Evolutionary conservation across 1,140 invertebrate species (phyloP), one percentile per base, ranked within the genome.

Genomic region (Drosophila rhopaloa): DNA sequence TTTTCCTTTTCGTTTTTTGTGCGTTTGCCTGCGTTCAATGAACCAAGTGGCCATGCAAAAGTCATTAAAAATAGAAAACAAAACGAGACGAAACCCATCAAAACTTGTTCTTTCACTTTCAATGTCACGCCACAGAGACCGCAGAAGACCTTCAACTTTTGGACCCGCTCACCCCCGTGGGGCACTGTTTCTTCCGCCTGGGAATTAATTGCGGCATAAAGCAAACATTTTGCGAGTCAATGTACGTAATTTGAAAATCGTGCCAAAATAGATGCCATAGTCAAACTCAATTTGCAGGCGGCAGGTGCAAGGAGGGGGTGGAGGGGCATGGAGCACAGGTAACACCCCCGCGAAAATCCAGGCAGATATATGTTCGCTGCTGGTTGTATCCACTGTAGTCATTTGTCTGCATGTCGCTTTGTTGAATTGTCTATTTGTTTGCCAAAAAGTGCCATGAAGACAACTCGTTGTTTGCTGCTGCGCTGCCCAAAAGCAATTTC

Each of bases 41-140:
- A 89, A 84, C 83, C 62, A 74, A 62, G 56, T 65, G 59, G 71
- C 65, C 65, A 76, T 85, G 83, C 72, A 70, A 76, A 74, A 88
- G 83, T 84, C 84, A 89, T 89, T 89, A 88, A 88, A 82, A 81
- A 80, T 84, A 88, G 84, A 84, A 70, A 71, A 56, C 62, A 71
- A 58, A 71, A 61, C 57, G 59, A 62, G 47, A 74, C 43, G 43
- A 41, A 48, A 43, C 50, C 60, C 41, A 71, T 47, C 61, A 80
- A 89, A 89, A 89, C 84, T 84, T 89, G 85, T 89, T 89, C 84
- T 89, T 89, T 89, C 84, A 89, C 84, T 89, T 89, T 89, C 85
- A 89, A 89, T 89, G 84, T 90, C 84, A 90, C 62, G 84, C 77
- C 85, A 61, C 56, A 55, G 37, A 55, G 32, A 16, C 54, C 72